Conservation (phyloP, 2,797 vertebrate species). For the Avahi laniger region DNA sequence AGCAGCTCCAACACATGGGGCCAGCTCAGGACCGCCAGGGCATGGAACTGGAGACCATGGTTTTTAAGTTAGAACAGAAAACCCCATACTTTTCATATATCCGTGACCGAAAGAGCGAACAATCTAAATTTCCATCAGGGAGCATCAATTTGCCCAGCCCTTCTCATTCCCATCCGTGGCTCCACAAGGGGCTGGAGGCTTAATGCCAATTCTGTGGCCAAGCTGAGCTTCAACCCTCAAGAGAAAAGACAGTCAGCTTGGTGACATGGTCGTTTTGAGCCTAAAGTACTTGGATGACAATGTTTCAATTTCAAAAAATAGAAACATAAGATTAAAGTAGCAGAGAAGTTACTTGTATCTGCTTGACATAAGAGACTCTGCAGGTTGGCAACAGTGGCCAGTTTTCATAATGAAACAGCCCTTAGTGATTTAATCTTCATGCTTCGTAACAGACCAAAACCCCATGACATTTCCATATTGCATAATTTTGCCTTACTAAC, state of each 20-base stretch:
- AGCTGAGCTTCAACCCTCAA: neutral
- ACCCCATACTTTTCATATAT: constrained; percentile 80
- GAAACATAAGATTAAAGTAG: constrained; percentile 63
- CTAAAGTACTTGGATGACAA: constrained; percentile 58
- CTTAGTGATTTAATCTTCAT: constrained; percentile 74
- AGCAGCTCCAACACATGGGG: constrained; percentile 86
- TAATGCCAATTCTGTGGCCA: constrained; percentile 9
- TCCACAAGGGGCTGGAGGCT: constrained; percentile 24
- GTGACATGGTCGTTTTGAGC: constrained; percentile 57
- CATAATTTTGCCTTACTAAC: constrained; percentile 88
- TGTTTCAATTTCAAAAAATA: constrained; percentile 53
- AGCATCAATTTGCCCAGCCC: constrained; percentile 60
- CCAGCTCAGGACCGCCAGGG: constrained; percentile 88
- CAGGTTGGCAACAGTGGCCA: constrained; percentile 59
- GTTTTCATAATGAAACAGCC: constrained; percentile 75
- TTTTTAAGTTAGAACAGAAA: constrained; percentile 81
- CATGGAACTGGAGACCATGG: constrained; percentile 89
- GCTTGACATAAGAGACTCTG: constrained; percentile 27
- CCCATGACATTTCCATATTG: constrained; percentile 72
- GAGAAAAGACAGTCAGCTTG: constrained; percentile 72
- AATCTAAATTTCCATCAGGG: constrained; percentile 77
- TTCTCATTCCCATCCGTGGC: neutral
- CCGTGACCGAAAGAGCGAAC: constrained; percentile 79
- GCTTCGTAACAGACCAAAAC: constrained; percentile 76
- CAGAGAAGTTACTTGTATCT: constrained; percentile 39